These are phyloP conservation scores for Paratilapia polleni DNA, from an alignment of 2,113 vertebrate species.

Conservation along the genomic window DNA sequence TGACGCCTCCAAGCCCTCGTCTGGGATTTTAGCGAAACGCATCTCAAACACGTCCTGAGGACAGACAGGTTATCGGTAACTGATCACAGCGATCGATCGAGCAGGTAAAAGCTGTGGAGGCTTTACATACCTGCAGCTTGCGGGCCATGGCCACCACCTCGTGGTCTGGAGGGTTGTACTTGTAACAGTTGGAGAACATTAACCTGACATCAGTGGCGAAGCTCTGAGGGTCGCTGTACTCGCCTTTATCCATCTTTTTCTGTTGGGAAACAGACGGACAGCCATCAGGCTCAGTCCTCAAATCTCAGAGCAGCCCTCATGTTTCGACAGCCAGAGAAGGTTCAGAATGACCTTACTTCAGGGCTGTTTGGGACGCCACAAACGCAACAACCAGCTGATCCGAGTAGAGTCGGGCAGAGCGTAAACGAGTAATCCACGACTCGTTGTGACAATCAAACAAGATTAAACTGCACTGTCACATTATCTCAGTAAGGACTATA, in stretches of 20 bases:
- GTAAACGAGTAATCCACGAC: no score
- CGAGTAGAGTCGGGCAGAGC: no score
- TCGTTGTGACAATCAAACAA: no score
- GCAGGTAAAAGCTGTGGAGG: background rate
- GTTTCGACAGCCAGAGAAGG: no score
- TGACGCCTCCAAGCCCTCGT: conserved; percentile 88
- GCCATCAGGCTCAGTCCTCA: background rate
- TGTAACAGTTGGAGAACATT: conserved; percentile 99
- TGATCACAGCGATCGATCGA: background rate
- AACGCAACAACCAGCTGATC: no score
- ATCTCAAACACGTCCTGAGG: conserved; percentile 97
- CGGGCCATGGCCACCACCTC: conserved; percentile 98
- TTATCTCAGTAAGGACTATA: no score
- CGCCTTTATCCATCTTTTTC: conserved; percentile 97
- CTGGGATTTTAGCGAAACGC: conserved; percentile 98
- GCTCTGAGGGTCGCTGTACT: conserved; percentile 94
- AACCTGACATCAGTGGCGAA: conserved; percentile 97
- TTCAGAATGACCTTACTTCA: no score
- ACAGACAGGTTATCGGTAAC: background rate
- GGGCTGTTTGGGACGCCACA: no score
- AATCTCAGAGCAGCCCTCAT: no score
- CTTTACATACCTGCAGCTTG: conserved; percentile 90
- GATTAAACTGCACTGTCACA: no score
- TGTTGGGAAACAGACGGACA: conserved; percentile 65
- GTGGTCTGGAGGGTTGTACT: conserved; percentile 98